A percentile compares a stretch with the other conserved stretches of the same genome.
These are phyloP conservation scores for Hippocampus comes DNA, from an alignment of 2,113 vertebrate genomes.

Conservation along the genomic window DNA sequence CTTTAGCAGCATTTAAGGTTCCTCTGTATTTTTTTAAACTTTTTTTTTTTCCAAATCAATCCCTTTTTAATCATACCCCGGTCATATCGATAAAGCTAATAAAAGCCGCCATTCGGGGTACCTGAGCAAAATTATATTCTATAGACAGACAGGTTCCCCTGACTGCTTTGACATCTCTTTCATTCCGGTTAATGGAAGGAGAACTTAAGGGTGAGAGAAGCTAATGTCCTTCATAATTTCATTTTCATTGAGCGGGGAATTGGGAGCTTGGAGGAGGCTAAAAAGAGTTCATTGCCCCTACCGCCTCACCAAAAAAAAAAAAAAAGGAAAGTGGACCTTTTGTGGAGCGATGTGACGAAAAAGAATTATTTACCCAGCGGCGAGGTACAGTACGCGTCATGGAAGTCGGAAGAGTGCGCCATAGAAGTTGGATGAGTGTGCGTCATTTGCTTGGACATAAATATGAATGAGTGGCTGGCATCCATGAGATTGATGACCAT, in stretches of 20 bases:
- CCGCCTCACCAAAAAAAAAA: neutral
- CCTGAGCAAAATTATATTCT: conserved; percentile 3
- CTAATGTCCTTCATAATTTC: conserved; percentile 54
- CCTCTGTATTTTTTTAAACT: neutral
- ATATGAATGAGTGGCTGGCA: conserved; percentile 37
- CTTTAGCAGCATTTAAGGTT: neutral
- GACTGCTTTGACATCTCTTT: conserved; percentile 13
- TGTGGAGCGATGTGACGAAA: conserved; percentile 53
- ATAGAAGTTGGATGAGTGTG: conserved; percentile 21
- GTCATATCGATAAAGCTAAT: conserved; percentile 2
- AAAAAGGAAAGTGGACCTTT: conserved; percentile 26
- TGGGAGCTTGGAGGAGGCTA: conserved; percentile 54
- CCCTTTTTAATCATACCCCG: neutral
- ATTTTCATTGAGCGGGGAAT: conserved; percentile 52
- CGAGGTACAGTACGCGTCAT: conserved; percentile 10
- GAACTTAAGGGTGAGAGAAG: conserved; percentile 36
- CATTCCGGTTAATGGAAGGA: conserved; percentile 30
- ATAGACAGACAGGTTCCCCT: neutral
- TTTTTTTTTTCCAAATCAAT: neutral
- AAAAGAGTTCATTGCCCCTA: conserved; percentile 52
- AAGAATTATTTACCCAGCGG: conserved; percentile 52
- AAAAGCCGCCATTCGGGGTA: conserved; percentile 6
- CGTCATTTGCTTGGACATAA: conserved; percentile 33
- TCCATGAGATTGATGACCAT: conserved; percentile 61
- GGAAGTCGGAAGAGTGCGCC: conserved; percentile 21